Evolutionary conservation across 2,888 invertebrate genomes (phyloP).

Genomic region (Rhodophaea formosa): DNA sequence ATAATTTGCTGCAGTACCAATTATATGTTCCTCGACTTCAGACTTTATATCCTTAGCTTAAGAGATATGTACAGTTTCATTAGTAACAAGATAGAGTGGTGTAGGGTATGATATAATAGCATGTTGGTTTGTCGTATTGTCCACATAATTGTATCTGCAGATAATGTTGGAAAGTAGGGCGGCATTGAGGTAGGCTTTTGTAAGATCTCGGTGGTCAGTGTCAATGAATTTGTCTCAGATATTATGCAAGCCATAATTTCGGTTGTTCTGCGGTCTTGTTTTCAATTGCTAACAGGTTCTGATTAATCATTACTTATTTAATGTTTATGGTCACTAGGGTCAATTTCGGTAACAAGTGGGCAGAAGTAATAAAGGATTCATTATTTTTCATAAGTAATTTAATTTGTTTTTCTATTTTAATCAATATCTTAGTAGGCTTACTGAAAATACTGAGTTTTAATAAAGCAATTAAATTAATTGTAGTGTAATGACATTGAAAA

Average conservation of each 20-base stretch:
- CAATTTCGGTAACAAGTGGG: background rate
- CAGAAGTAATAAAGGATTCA: background rate
- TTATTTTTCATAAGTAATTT: background rate
- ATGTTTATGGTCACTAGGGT: constrained; percentile 1
- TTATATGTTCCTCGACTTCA: constrained; percentile 33
- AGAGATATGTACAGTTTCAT: constrained; percentile 23
- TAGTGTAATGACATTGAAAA: background rate
- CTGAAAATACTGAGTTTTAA: background rate
- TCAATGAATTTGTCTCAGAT: constrained; percentile 72
- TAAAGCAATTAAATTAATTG: background rate
- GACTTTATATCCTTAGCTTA: constrained; percentile 38
- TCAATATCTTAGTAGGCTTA: background rate
- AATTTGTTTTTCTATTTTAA: background rate
- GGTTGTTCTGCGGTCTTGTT: constrained; percentile 6
- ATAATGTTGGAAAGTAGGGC: constrained; percentile 73
- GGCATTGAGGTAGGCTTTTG: constrained; percentile 76
- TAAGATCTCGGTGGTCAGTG: constrained; percentile 71
- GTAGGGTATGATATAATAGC: constrained; percentile 50
- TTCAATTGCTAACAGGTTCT: constrained; percentile 9
- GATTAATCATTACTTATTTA: background rate
- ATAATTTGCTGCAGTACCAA: constrained; percentile 25
- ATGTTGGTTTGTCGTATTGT: constrained; percentile 59
- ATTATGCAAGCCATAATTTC: constrained; percentile 47
- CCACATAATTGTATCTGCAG: constrained; percentile 63
- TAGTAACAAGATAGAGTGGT: constrained; percentile 28